Percentiles rank a stretch among this genome's conserved stretches.
Evolutionary conservation across 2,113 vertebrate species (phyloP).

Genomic region (Neodon shergylaensis): DNA sequence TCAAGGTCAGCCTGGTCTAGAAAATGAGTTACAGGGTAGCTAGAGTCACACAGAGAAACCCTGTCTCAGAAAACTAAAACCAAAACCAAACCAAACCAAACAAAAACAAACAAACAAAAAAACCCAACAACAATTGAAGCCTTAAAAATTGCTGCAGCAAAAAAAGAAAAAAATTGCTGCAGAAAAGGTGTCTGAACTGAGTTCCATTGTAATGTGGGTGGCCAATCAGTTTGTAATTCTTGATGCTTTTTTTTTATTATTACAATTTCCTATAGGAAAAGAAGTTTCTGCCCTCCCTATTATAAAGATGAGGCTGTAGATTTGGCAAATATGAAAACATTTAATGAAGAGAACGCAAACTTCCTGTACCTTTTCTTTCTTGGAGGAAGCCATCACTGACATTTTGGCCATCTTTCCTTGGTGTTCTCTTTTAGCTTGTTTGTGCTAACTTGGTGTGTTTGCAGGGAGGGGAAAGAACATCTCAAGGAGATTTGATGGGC

Average conservation of each 20-base stretch:
- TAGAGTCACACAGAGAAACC: no score
- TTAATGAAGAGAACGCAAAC: slow-evolving; percentile 16
- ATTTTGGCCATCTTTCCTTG: slow-evolving; percentile 22
- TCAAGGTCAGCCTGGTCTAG: no score
- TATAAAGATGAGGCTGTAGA: not conserved
- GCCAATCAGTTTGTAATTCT: not conserved
- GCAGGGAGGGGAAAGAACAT: not conserved
- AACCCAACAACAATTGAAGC: not conserved
- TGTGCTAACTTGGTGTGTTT: slow-evolving; percentile 38
- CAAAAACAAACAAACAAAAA: no score
- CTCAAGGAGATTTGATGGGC: not conserved
- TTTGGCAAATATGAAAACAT: not conserved
- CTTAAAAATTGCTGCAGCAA: not conserved
- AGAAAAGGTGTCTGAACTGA: not conserved
- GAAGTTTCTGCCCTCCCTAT: not conserved
- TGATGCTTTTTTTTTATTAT: slow-evolving; percentile 18
- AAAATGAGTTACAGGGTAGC: no score
- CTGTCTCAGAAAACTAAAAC: no score
- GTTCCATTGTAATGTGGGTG: not conserved
- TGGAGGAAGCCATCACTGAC: not conserved
- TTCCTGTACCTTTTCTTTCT: not conserved
- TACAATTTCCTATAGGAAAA: slow-evolving; percentile 34
- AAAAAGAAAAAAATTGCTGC: not conserved
- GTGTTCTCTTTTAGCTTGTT: not conserved
- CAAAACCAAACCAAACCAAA: no score